Conservation (phyloP, 2,888 invertebrate species). For the Diabrotica balteata region DNA sequence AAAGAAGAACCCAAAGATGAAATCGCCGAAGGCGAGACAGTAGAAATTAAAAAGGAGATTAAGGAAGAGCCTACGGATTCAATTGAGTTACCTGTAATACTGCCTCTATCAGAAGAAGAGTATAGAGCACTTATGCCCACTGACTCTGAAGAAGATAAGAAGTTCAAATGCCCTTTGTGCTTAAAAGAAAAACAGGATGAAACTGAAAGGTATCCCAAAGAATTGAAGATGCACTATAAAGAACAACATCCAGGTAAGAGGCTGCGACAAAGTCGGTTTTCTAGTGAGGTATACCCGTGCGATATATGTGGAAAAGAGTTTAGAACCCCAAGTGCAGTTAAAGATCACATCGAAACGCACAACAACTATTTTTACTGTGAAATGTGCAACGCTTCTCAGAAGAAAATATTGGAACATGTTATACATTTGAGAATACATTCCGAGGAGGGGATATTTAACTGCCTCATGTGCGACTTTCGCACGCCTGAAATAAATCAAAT, state of each 20-base stretch:
- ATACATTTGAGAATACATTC: conserved; percentile 55
- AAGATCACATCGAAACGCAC: conserved; percentile 57
- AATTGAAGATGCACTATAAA: conserved; percentile 50
- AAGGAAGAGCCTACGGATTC: conserved; percentile 38
- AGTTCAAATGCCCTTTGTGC: conserved; percentile 50
- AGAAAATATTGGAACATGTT: conserved; percentile 55
- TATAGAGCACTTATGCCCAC: conserved; percentile 34
- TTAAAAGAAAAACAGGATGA: conserved; percentile 45
- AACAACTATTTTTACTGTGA: conserved; percentile 57
- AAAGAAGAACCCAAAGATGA: conserved; percentile 33
- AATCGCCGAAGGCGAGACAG: conserved; percentile 7
- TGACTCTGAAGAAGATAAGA: conserved; percentile 27
- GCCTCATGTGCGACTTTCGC: conserved; percentile 55
- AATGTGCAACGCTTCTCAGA: conserved; percentile 55
- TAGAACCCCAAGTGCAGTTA: conserved; percentile 50
- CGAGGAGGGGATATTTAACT: conserved; percentile 52
- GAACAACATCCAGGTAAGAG: conserved; percentile 48
- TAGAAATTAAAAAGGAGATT: conserved; percentile 40
- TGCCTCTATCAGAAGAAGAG: conserved; percentile 36
- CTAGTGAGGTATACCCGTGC: conserved; percentile 48
- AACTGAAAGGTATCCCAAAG: conserved; percentile 44
- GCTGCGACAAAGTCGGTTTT: conserved; percentile 45
- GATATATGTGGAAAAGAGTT: conserved; percentile 57
- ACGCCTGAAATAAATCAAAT: conserved; percentile 54
- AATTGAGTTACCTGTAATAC: conserved; percentile 31